A percentile compares a stretch with the other conserved stretches of the same genome.
These are phyloP conservation scores for Scaptomyza pallida DNA, from an alignment of 1,140 invertebrate genomes.

Conservation along the genomic window DNA sequence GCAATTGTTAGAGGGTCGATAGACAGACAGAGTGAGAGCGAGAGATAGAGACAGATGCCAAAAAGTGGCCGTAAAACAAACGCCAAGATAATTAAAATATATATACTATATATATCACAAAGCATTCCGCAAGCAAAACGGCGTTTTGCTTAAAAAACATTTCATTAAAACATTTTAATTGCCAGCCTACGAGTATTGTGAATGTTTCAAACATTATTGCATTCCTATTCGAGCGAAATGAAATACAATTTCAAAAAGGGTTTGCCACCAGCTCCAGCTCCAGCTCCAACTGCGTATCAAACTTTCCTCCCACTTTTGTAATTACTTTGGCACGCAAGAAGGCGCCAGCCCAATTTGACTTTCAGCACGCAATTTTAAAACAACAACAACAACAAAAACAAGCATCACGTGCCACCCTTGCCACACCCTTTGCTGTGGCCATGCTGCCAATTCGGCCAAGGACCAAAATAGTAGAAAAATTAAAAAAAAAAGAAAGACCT, in stretches of 20 bases:
- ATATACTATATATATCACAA: slow-evolving; percentile 69
- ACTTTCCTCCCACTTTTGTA: slow-evolving; percentile 29
- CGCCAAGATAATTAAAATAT: slow-evolving; percentile 78
- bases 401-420: slow-evolving; percentile 67
- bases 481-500: not conserved
- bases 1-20: not conserved
- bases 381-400: too few species aligned
- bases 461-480: slow-evolving; percentile 29
- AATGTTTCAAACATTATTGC: slow-evolving; percentile 64
- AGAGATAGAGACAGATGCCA: not conserved
- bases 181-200: slow-evolving; percentile 61
- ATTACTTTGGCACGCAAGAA: slow-evolving; percentile 70
- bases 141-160: slow-evolving; percentile 61
- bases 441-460: slow-evolving; percentile 65
- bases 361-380: slow-evolving; percentile 75
- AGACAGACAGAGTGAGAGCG: too few species aligned
- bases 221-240: slow-evolving; percentile 69
- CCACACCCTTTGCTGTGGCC: slow-evolving; percentile 30
- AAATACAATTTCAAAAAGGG: slow-evolving; percentile 69
- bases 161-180: slow-evolving; percentile 83
- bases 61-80: slow-evolving; percentile 65
- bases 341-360: slow-evolving; percentile 14
- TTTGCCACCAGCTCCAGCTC: slow-evolving; percentile 11
- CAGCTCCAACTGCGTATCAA: not conserved
- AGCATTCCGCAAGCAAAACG: slow-evolving; percentile 45